A percentile compares a stretch with the other conserved stretches of the same genome.
phyloP scores from a whole-genome alignment of 2,113 vertebrate species.

The Eonycteris spelaea region DNA sequence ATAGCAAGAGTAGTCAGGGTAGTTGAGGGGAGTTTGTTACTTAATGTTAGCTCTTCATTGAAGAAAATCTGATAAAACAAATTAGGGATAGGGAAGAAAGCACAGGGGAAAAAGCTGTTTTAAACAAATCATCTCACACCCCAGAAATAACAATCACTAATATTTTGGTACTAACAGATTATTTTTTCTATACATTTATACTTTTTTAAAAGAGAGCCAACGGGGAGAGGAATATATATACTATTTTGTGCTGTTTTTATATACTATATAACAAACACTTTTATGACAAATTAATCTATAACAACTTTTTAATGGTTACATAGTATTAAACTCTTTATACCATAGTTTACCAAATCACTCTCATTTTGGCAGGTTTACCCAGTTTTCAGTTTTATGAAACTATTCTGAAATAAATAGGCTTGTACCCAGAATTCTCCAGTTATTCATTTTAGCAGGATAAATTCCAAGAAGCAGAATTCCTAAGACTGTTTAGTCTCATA shows the following conservation, averaged over 20 bases:
- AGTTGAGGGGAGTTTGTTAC: background rate
- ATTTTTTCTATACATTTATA: background rate
- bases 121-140: background rate
- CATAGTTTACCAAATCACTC: background rate
- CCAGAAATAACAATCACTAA: background rate
- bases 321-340: background rate
- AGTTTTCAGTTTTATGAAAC: slow-evolving; percentile 14
- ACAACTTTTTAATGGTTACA: background rate
- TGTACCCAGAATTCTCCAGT: background rate
- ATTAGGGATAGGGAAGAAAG: background rate
- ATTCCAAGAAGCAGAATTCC: background rate
- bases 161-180: background rate
- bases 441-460: slow-evolving; percentile 19
- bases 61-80: background rate
- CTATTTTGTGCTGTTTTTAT: background rate
- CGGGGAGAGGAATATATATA: background rate
- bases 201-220: background rate
- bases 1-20: background rate
- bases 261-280: background rate
- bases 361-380: background rate
- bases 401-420: slow-evolving; percentile 34
- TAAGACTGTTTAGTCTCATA: background rate
- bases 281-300: background rate
- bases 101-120: background rate
- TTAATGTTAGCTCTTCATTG: background rate